Base-by-base conservation (phyloP, 53 echinoderm and acorn worm species). In the Henricia sp. region DNA sequence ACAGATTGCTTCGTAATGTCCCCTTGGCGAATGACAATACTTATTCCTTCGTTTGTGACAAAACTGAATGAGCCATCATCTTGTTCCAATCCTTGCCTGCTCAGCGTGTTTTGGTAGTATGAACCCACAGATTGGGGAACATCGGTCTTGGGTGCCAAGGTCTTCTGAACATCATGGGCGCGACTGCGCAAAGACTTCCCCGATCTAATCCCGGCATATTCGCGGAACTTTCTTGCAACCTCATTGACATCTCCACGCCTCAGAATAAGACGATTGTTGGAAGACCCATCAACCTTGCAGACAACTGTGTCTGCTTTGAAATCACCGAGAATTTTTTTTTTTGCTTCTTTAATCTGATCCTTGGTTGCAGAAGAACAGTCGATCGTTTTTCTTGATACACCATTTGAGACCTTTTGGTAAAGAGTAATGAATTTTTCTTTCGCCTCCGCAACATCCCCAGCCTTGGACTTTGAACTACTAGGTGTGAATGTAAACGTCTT, bases 1-100 rank as follows among this genome's bases (percentile, higher is more conserved):
- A 60, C 71, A 3, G 0, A 8, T 83, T 82, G 70, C 30, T 37
- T 70, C 1, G 88, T 88, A 35, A 88, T 82, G 55, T 88, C 83
- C 25, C 72, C 88, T 36, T 41, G 16, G 13, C 17, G 28, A 27
- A 83, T 44, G 1, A 35, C 25, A 67, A 88, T 83, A 54, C 67
- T 12, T 33, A 86, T 26, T 6, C 75, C 86, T 29, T 86, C 76
- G 39, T 71, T 50, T 14, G 86, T 86, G 37, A 74, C 67, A 67
- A 75, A 86, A 8, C 23, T 44, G 32, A 14, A 23, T n/a, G n/a
- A n/a, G n/a, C n/a, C n/a, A 38, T 53, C 37, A 54, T 24, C 50
- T 0, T 0, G 1, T 11, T 13, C 14, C 25, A 23, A 37, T 48
- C 9, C 3, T 10, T 30, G 12, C 14, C 21, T 24, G n/a, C 2